These are phyloP conservation scores for Lepidostoma basale DNA, from an alignment of 1,140 invertebrate species.

Conservation along the genomic window DNA sequence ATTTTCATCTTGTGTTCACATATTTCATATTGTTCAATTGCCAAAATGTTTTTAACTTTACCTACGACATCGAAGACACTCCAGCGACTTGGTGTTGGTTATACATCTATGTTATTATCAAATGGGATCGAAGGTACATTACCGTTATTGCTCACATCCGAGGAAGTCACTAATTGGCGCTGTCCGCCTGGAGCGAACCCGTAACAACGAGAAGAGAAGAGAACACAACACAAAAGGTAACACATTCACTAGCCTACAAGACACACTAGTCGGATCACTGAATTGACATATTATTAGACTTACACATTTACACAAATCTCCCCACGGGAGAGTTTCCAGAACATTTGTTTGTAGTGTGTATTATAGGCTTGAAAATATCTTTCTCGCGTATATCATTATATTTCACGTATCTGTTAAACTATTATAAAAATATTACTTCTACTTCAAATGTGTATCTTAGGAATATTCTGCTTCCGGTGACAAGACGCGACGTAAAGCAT, in stretches of 20 bases:
- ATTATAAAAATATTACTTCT: neutral
- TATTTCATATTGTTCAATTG: neutral
- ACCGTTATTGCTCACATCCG: no score
- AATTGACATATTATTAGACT: slow-evolving; percentile 19
- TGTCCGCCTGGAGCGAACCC: no score
- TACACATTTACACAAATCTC: no score
- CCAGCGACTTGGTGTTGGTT: no score
- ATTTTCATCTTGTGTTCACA: slow-evolving; percentile 3
- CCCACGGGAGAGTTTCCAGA: no score
- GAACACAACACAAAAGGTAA: neutral
- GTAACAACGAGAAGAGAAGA: no score
- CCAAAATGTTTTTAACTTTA: no score
- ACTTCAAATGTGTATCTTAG: neutral
- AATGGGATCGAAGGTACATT: no score
- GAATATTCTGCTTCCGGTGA: slow-evolving; percentile 13
- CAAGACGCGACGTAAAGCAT: slow-evolving; percentile 18
- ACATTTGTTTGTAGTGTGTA: slow-evolving; percentile 2
- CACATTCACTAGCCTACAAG: neutral
- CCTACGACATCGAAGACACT: no score
- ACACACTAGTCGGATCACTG: neutral
- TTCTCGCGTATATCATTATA: neutral
- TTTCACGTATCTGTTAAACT: neutral
- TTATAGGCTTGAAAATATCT: neutral
- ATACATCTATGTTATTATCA: no score
- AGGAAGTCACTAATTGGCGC: no score